Evolutionary conservation across 1,140 invertebrate genomes (phyloP).

Genomic region (Ptiloglossa arizonensis): DNA sequence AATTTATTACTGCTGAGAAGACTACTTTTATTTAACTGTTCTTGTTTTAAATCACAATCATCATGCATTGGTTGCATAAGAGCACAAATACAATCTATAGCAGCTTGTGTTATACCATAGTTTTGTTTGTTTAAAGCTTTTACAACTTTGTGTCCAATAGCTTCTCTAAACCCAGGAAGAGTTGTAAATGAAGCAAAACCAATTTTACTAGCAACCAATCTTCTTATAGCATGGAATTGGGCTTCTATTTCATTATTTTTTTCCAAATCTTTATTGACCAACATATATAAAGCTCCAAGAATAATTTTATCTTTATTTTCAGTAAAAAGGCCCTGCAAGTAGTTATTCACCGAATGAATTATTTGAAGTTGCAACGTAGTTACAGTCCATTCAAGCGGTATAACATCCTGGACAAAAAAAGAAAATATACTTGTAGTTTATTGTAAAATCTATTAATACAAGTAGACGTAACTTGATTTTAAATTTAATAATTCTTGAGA

Average conservation of each 20-base stretch:
- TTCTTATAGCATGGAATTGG: constrained; percentile 96
- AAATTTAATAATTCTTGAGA: constrained; percentile 1
- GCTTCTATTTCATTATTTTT: constrained; percentile 90
- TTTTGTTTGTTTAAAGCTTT: constrained; percentile 94
- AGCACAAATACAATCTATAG: constrained; percentile 98
- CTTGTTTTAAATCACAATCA: constrained; percentile 96
- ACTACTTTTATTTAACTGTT: constrained; percentile 98
- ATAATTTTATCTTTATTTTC: constrained; percentile 99
- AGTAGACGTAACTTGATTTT: background rate
- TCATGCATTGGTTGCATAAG: constrained; percentile 99
- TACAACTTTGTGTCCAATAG: constrained; percentile 95
- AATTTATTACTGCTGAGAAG: constrained; percentile 96
- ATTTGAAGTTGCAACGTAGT: constrained; percentile 74
- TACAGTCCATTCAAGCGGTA: constrained; percentile 79
- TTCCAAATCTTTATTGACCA: constrained; percentile 89
- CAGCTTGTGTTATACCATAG: constrained; percentile 96
- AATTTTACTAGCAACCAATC: constrained; percentile 97
- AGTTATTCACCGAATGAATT: constrained; percentile 77
- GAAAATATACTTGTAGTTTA: constrained; percentile 30
- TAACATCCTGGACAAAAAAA: constrained; percentile 75
- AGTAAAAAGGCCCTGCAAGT: constrained; percentile 93
- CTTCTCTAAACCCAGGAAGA: constrained; percentile 95
- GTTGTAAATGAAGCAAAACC: constrained; percentile 98
- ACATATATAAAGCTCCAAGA: constrained; percentile 88
- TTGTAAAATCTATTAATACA: background rate